Evolutionary conservation across 1,140 invertebrate genomes (phyloP), one percentile per base, ranked within the genome.

Genomic region (Conus betulinus): DNA sequence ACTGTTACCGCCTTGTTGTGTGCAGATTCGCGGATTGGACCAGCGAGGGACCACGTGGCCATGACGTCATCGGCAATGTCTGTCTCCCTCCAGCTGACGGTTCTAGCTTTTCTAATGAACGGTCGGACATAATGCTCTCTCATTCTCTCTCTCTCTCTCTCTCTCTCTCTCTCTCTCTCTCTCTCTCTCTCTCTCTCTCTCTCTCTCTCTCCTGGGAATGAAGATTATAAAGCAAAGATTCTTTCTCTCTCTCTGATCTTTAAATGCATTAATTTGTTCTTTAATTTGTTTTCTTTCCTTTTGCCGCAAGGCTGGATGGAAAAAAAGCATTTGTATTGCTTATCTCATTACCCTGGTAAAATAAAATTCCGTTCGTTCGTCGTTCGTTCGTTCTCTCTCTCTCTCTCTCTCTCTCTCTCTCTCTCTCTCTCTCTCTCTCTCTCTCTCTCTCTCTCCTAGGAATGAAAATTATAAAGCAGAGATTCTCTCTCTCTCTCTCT

Each of bases 391-490:
- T 4, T 63, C 60, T 63, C 60, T 63, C 60, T 63, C 60, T 63
- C 60, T 63, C 60, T 63, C 60, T 63, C 60, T 63, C 60, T 71
- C 13, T 23, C 67, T 71, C 67, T 71, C 13, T 71, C 67, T 71
- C 67, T 71, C 13, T 71, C 67, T 71, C 67, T 71, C 67, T 71
- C 67, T 71, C 67, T 71, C 67, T 71, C 67, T 71, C 67, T 71
- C 67, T 71, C 67, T 71, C 67, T 71, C 67, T 71, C 67, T 71
- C 67, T 71, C 67, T 71, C 67, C 39, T 39, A 3, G 39, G 39
- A 39, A 39, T 39, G 39, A 39, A 39, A 3, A 39, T 39, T 39
- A 39, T 39, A 39, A 39, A 39, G 39, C 39, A 39, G 3, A 39
- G 39, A 39, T 20, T 63, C 60, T 63, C 60, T 63, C 60, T 63